phyloP scores from a whole-genome alignment of 2,113 vertebrate species.

The Paradoxurus hermaphroditus region DNA sequence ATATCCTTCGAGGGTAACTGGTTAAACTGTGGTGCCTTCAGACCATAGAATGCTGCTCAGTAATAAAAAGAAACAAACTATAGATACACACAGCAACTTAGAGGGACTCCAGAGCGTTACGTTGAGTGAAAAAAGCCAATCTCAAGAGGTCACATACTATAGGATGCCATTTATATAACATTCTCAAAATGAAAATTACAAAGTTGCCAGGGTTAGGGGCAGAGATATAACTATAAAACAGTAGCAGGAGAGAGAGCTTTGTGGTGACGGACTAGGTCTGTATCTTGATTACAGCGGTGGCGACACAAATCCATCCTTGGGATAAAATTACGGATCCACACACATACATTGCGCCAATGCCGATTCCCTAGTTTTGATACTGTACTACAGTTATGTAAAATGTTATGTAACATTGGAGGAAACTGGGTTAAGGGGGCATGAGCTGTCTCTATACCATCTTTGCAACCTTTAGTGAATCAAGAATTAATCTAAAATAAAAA shows the following conservation, averaged over 20 bases:
- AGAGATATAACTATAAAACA: background rate
- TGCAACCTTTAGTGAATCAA: background rate
- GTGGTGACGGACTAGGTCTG: background rate
- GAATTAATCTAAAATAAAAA: background rate
- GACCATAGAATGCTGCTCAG: background rate
- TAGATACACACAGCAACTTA: background rate
- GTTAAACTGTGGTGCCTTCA: background rate
- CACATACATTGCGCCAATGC: background rate
- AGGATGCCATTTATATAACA: background rate
- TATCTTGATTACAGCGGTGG: background rate
- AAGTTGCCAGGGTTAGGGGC: background rate
- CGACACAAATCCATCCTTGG: background rate
- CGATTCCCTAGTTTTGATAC: background rate
- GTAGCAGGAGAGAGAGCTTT: background rate
- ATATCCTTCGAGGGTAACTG: background rate
- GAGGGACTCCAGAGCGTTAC: background rate
- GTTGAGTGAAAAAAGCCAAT: background rate
- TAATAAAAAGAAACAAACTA: background rate
- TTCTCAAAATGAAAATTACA: background rate
- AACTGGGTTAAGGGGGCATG: background rate
- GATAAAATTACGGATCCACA: background rate
- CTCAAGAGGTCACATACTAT: background rate
- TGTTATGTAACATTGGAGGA: background rate
- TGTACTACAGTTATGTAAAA: background rate
- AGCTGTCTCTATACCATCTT: background rate